Evolutionary conservation across 92 coral and sea anemone genomes (phyloP).

Genomic region (Palythoa caribaeorum): DNA sequence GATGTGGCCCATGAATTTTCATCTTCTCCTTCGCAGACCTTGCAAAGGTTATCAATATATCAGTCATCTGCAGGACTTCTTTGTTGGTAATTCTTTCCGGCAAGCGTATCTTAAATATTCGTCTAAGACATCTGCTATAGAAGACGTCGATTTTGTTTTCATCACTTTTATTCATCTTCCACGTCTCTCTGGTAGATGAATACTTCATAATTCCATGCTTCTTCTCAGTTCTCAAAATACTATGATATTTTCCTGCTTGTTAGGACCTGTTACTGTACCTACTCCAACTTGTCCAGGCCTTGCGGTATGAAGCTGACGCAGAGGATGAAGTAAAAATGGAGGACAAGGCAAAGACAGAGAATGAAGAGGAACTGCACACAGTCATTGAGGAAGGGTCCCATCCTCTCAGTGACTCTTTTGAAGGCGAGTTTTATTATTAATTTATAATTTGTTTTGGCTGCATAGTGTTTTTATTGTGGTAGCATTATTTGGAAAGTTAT

Average conservation of each 20-base stretch:
- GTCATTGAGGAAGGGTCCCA: conserved; percentile 38
- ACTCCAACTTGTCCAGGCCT: conserved; percentile 97
- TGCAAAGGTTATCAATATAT: background rate
- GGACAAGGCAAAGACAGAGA: conserved; percentile 38
- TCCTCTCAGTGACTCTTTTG: conserved; percentile 37
- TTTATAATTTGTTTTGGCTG: too few relatives aligned
- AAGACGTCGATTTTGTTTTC: too few relatives aligned
- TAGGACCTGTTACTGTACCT: conserved; percentile 92
- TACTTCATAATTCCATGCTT: background rate
- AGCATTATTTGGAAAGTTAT: too few relatives aligned
- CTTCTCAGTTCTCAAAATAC: background rate
- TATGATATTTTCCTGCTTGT: background rate
- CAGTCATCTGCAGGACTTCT: background rate
- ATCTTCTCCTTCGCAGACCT: background rate
- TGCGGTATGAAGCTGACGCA: conserved; percentile 83
- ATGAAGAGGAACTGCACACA: conserved; percentile 43
- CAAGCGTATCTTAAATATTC: background rate
- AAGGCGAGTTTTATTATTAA: background rate
- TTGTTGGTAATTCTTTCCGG: background rate
- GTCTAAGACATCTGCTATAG: background rate
- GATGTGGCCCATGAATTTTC: background rate
- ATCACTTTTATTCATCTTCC: background rate
- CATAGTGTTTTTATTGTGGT: too few relatives aligned
- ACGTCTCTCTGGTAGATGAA: background rate
- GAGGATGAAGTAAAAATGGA: conserved; percentile 65